A percentile compares a stretch with the other conserved stretches of the same genome.
Conservation (phyloP, 2,797 vertebrate species). For the Danio jaintianensis region DNA sequence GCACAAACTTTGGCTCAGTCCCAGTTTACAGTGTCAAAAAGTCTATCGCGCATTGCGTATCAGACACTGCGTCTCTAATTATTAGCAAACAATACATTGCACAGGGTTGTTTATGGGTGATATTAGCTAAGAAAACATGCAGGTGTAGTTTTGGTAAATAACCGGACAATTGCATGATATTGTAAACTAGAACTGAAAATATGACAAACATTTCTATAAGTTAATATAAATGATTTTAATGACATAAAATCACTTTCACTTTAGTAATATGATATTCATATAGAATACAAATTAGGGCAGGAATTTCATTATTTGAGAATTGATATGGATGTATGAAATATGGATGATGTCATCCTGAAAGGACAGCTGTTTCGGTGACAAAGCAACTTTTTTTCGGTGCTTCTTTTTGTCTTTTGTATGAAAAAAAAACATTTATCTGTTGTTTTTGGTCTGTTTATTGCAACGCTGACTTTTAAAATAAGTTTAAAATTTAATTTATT, state of each 20-base stretch:
- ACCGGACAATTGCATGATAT: background rate
- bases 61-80: background rate
- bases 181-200: no score
- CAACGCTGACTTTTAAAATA: no score
- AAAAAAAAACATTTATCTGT: no score
- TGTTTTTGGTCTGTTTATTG: no score
- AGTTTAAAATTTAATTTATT: no score
- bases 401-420: no score
- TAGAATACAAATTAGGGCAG: no score
- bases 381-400: background rate
- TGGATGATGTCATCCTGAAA: background rate
- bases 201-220: no score
- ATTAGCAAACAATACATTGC: background rate
- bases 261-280: background rate
- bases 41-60: background rate
- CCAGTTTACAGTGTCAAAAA: background rate
- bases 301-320: background rate
- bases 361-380: slow-evolving; percentile 1
- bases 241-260: background rate
- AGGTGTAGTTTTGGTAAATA: background rate
- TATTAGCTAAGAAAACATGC: background rate
- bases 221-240: no score
- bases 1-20: background rate
- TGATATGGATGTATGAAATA: background rate
- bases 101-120: background rate